Percentiles rank a stretch among this genome's conserved stretches.
Evolutionary conservation across 1,140 invertebrate species (phyloP).

Genomic region (Calephelis nemesis): DNA sequence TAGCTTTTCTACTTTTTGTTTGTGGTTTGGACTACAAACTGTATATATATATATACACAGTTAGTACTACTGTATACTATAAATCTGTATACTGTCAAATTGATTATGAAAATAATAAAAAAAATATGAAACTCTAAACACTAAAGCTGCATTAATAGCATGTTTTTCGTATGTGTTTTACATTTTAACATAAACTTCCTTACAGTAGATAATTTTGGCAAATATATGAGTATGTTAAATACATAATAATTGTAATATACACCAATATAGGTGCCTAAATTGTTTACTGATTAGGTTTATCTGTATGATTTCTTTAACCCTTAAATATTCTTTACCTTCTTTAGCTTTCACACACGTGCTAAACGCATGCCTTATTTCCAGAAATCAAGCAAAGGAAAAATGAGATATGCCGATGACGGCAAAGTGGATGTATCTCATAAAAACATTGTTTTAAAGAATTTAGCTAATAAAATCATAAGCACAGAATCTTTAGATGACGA

Average conservation of each 20-base stretch:
- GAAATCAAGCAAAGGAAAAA: conserved; percentile 62
- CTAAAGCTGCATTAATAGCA: neutral
- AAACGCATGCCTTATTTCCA: conserved; percentile 67
- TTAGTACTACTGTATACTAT: too few relatives aligned
- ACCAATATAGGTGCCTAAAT: too few relatives aligned
- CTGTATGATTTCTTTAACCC: conserved; percentile 28
- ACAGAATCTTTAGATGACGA: conserved; percentile 57
- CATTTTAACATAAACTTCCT: too few relatives aligned
- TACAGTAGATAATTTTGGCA: conserved; percentile 25
- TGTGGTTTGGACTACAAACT: too few relatives aligned
- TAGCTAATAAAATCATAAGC: conserved; percentile 66
- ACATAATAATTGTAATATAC: too few relatives aligned
- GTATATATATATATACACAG: too few relatives aligned
- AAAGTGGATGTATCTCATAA: conserved; percentile 68
- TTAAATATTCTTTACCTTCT: conserved; percentile 36
- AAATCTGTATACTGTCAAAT: too few relatives aligned
- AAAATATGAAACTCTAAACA: neutral
- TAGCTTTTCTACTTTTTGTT: too few relatives aligned
- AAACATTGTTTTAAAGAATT: conserved; percentile 66
- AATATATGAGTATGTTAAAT: too few relatives aligned
- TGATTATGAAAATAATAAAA: too few relatives aligned
- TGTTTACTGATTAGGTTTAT: too few relatives aligned
- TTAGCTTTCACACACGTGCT: conserved; percentile 59
- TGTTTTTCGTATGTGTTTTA: too few relatives aligned
- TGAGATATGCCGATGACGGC: conserved; percentile 48